Percentiles rank a stretch among this genome's conserved stretches.
These are phyloP conservation scores for Crypturellus tataupa DNA, from an alignment of 2,797 vertebrate species.

Conservation along the genomic window DNA sequence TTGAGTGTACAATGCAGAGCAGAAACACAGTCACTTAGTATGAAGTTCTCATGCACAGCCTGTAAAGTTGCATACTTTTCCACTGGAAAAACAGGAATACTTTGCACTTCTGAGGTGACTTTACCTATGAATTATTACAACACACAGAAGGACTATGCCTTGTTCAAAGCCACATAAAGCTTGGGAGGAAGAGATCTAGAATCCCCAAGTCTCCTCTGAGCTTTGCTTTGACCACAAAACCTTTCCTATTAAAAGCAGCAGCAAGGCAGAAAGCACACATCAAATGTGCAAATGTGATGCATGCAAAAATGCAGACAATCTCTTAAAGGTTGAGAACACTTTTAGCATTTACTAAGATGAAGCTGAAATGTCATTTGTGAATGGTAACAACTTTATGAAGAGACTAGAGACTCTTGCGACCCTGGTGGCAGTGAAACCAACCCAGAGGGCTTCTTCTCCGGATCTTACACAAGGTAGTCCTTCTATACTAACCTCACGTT, in stretches of 20 bases:
- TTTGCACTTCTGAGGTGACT: not conserved
- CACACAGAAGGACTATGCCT: not conserved
- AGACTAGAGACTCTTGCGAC: not conserved
- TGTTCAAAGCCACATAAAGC: not conserved
- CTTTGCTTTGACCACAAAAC: not conserved
- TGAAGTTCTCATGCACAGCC: not conserved
- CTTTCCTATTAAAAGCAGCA: not conserved
- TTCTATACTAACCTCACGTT: slow-evolving; percentile 4
- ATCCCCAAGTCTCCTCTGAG: not conserved
- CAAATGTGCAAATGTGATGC: not conserved
- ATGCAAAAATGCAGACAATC: not conserved
- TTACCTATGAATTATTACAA: not conserved
- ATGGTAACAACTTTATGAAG: not conserved
- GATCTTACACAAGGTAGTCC: not conserved
- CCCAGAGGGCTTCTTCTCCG: not conserved
- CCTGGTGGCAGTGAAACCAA: not conserved
- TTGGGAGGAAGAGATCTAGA: not conserved
- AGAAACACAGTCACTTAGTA: not conserved
- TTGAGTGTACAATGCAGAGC: not conserved
- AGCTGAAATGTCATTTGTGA: not conserved
- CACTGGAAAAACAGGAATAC: not conserved
- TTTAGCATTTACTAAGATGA: not conserved
- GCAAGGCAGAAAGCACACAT: not conserved
- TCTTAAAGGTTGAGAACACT: not conserved
- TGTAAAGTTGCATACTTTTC: not conserved